Percentiles rank a stretch among this genome's conserved stretches.
These are phyloP conservation scores for Lepus americanus DNA, from an alignment of 2,113 vertebrate species.

Conservation along the genomic window DNA sequence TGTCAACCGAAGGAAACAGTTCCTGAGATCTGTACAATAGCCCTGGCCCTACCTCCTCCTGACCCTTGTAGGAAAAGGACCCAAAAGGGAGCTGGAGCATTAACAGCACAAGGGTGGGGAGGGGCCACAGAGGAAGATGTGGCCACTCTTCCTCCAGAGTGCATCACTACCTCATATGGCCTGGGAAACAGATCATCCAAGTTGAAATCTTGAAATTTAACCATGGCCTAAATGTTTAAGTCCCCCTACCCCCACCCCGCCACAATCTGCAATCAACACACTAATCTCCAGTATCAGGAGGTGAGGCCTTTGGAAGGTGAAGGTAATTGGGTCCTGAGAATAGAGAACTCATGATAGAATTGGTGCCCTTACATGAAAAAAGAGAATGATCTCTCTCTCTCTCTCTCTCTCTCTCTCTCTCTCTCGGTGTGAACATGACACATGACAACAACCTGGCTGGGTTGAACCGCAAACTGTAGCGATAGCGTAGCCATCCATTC, in stretches of 20 bases:
- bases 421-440: not conserved
- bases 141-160: not conserved
- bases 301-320: not conserved
- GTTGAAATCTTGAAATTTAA: no score
- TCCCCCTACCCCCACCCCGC: not conserved
- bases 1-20: no score
- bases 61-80: not conserved
- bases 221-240: not conserved
- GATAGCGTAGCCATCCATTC: rapidly evolving
- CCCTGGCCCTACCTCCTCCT: no score
- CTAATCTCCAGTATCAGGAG: not conserved
- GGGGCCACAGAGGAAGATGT: not conserved
- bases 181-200: not conserved
- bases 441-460: rapidly evolving
- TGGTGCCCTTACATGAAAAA: not conserved
- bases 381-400: no score
- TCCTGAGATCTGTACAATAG: not conserved
- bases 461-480: not conserved
- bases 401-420: not conserved
- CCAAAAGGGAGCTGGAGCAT: not conserved
- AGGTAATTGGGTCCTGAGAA: not conserved
- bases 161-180: not conserved
- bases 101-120: not conserved
- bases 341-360: no score
- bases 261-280: not conserved